These are phyloP conservation scores for Saxidomus purpurata DNA, from an alignment of 1,140 invertebrate genomes.

Conservation along the genomic window DNA sequence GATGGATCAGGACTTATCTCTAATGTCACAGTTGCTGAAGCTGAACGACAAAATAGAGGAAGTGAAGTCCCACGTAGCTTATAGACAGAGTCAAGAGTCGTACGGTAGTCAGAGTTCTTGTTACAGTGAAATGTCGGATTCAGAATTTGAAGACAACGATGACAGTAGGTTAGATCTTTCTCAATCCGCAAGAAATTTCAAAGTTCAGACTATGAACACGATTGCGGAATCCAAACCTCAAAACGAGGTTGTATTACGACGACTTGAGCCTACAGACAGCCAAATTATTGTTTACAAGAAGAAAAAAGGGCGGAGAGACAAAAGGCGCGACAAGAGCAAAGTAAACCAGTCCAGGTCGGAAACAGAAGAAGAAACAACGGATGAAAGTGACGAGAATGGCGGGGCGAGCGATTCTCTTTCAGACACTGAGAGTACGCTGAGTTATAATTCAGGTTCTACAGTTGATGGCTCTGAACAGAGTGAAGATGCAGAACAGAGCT, in stretches of 20 bases:
- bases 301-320: slow-evolving; percentile 12
- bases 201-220: background rate
- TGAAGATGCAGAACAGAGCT: background rate
- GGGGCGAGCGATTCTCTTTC: background rate
- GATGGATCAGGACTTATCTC: slow-evolving; percentile 62
- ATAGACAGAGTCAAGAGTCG: slow-evolving; percentile 3
- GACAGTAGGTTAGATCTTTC: slow-evolving; percentile 52
- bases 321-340: background rate
- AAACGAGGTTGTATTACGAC: slow-evolving; percentile 2
- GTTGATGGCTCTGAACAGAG: background rate
- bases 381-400: background rate
- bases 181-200: background rate
- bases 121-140: slow-evolving; percentile 41
- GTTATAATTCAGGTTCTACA: slow-evolving; percentile 45
- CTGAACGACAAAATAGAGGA: slow-evolving; percentile 65
- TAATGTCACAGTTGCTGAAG: slow-evolving; percentile 60
- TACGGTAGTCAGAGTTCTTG: slow-evolving; percentile 45
- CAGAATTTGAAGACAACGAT: slow-evolving; percentile 49
- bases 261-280: slow-evolving; percentile 22
- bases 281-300: slow-evolving; percentile 57
- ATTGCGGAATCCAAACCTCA: background rate
- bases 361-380: background rate
- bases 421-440: slow-evolving; percentile 58
- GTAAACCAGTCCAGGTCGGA: slow-evolving; percentile 13
- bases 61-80: slow-evolving; percentile 46